Evolutionary conservation across 2,888 invertebrate species (phyloP).

Genomic region (Melinaea menophilus): DNA sequence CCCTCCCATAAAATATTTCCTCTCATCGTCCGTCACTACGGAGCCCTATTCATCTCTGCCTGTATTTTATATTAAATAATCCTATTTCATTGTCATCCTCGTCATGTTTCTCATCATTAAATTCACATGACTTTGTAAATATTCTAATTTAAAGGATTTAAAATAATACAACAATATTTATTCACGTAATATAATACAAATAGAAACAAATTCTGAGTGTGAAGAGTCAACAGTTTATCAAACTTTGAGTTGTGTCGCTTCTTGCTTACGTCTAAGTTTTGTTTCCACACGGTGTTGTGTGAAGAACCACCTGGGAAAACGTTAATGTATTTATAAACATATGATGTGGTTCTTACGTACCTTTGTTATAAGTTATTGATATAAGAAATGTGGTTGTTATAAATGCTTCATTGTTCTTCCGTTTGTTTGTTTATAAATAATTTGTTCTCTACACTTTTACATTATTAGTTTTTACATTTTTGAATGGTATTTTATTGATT

Average conservation of each 20-base stretch:
- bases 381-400: not conserved
- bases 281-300: constrained; percentile 49
- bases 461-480: not conserved
- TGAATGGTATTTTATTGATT: too few relatives aligned
- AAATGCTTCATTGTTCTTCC: not conserved
- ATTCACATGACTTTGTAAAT: too few relatives aligned
- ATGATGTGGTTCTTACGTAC: not conserved
- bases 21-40: too few relatives aligned
- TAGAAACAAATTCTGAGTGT: not conserved
- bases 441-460: not conserved
- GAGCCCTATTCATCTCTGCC: too few relatives aligned
- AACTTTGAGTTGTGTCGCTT: constrained; percentile 16
- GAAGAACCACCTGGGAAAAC: constrained; percentile 61
- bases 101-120: too few relatives aligned
- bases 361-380: not conserved
- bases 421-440: not conserved
- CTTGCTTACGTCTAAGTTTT: constrained; percentile 34
- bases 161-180: not conserved
- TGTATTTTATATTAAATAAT: too few relatives aligned
- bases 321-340: constrained; percentile 25
- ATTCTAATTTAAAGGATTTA: too few relatives aligned
- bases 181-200: not conserved
- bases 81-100: too few relatives aligned
- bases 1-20: too few relatives aligned
- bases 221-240: constrained; percentile 7